phyloP scores from a whole-genome alignment of 2,888 invertebrate species.

The Palloptera scutellata region DNA sequence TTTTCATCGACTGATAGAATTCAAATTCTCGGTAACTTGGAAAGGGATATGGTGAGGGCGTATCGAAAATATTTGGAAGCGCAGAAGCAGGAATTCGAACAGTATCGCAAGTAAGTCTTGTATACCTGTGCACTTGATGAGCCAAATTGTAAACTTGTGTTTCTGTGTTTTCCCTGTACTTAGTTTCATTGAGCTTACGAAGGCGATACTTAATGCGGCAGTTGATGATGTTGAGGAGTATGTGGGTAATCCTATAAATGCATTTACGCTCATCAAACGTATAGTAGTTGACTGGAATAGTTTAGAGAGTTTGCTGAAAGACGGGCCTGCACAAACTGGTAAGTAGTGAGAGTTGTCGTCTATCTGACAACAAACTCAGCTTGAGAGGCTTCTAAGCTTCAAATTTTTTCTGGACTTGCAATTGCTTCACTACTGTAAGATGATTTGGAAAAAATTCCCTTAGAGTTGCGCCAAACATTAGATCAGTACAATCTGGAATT shows the following conservation, averaged over 20 bases:
- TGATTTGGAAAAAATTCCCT: too few species aligned
- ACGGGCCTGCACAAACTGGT: constrained; percentile 69
- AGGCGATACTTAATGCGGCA: constrained; percentile 76
- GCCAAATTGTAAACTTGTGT: neutral
- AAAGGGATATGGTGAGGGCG: constrained; percentile 40
- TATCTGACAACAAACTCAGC: too few species aligned
- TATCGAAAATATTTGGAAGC: constrained; percentile 39
- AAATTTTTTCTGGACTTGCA: too few species aligned
- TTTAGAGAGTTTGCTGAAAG: constrained; percentile 73
- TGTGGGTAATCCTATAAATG: constrained; percentile 88
- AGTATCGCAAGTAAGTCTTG: constrained; percentile 41
- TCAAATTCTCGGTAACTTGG: constrained; percentile 40
- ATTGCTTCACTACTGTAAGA: too few species aligned
- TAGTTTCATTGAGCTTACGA: constrained; percentile 69
- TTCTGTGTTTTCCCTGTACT: neutral
- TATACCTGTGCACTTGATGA: neutral
- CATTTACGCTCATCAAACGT: constrained; percentile 88
- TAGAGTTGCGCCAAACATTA: constrained; percentile 35
- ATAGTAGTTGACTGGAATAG: constrained; percentile 84
- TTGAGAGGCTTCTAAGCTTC: too few species aligned
- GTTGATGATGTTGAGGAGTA: constrained; percentile 77
- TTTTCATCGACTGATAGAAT: constrained; percentile 52
- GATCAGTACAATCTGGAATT: constrained; percentile 19
- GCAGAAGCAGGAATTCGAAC: constrained; percentile 39
- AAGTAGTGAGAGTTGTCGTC: constrained; percentile 25